Evolutionary conservation across 2,888 invertebrate species (phyloP), one percentile per base, ranked within the genome.

Genomic region (Julus scanicus): DNA sequence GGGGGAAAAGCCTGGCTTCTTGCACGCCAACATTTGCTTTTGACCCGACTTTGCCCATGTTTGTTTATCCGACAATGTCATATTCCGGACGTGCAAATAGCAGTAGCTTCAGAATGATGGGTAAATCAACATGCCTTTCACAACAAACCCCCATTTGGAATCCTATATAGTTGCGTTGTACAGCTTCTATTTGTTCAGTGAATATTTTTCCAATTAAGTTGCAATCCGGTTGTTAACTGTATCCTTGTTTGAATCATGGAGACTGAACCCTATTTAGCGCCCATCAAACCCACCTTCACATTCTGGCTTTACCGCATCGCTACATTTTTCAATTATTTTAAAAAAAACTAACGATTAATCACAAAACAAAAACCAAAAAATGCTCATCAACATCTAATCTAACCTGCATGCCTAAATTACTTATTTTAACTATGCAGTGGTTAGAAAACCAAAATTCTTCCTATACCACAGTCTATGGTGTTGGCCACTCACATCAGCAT

Each of bases 1-100:
- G 29, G 80, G 80, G 80, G n/a, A 71, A 71, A 44, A 29, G 29
- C 20, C 20, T n/a, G 71, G 71, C 80, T 80, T 80, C 80, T 80
- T 80, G 80, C 80, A 29, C 37, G 80, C 37, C 37, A 80, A 80
- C 80, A 37, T 80, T 80, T 80, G 37, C 80, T 80, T 20, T 80
- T 20, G 80, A 2, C 37, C 80, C 13, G 37, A 80, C 80, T 80
- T 37, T 80, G 80, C 11, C 37, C 37, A 20, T 80, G 80, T 80
- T 80, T 80, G 80, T 80, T 80, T 80, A 80, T 80, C 80, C 80
- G 29, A 80, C 80, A 80, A 80, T 80, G 80, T 80, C 80, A 37
- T 80, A 29, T 80, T 20, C 80, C 37, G 80, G 29, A 80, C 80
- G 80, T 80, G 80, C 80, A 80, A 80, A 80, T 80, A 80, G 80